A percentile compares a stretch with the other conserved stretches of the same genome.
phyloP scores from a whole-genome alignment of 2,113 vertebrate species.

The Seriola rivoliana region DNA sequence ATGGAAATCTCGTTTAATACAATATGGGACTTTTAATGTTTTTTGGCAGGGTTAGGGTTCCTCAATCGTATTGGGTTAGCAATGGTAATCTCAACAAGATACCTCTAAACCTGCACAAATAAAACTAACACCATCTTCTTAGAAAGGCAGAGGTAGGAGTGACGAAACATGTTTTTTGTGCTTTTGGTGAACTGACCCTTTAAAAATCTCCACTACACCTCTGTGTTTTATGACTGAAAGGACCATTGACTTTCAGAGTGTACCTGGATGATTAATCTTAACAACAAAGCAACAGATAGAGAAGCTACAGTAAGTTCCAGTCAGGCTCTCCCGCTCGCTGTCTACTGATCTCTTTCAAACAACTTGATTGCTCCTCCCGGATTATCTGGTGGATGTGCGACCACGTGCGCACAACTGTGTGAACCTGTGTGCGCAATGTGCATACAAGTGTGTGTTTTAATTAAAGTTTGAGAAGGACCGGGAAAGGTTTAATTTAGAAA shows the following conservation, averaged over 20 bases:
- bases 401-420: slow-evolving; percentile 34
- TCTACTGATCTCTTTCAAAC: slow-evolving; percentile 69
- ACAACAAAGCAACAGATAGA: slow-evolving; percentile 59
- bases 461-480: slow-evolving; percentile 79
- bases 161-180: background rate
- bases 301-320: slow-evolving; percentile 59
- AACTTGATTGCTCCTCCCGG: slow-evolving; percentile 69
- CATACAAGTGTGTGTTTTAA: slow-evolving; percentile 83
- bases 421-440: slow-evolving; percentile 59
- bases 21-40: too few species aligned
- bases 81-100: background rate
- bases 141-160: background rate
- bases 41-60: too few species aligned
- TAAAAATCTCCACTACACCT: slow-evolving; percentile 27
- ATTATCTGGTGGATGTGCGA: slow-evolving; percentile 71
- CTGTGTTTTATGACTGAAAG: slow-evolving; percentile 37
- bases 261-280: slow-evolving; percentile 69
- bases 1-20: too few species aligned
- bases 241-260: slow-evolving; percentile 47
- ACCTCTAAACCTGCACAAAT: background rate
- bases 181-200: slow-evolving; percentile 28
- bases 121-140: background rate
- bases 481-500: slow-evolving; percentile 80
- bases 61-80: background rate
- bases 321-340: slow-evolving; percentile 53